Evolutionary conservation across 2,113 vertebrate species (phyloP).

Genomic region (Mustela nigripes): DNA sequence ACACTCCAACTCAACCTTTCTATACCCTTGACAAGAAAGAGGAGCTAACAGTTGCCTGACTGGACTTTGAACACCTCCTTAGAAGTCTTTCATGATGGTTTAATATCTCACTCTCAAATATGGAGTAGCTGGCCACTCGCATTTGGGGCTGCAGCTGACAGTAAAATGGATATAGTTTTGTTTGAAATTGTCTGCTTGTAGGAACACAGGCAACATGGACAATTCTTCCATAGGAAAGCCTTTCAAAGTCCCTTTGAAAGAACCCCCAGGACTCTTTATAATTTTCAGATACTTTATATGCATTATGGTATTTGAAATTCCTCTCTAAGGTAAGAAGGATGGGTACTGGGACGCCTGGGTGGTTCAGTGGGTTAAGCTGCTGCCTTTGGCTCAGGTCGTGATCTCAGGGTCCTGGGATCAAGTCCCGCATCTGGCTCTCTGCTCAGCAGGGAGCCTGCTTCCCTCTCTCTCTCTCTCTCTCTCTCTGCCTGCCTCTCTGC

Average conservation of each 20-base stretch:
- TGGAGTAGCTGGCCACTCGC: background rate
- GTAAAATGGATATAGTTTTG: background rate
- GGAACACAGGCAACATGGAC: background rate
- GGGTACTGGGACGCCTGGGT: no score
- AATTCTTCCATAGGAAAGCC: background rate
- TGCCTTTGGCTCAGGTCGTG: no score
- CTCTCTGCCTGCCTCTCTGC: no score
- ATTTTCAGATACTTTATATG: background rate
- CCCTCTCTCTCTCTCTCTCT: no score
- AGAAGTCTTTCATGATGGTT: background rate
- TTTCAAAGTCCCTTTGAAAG: background rate
- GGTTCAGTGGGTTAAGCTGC: no score
- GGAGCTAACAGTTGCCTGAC: background rate
- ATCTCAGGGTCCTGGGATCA: no score
- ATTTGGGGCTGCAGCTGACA: background rate
- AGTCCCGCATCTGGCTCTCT: no score
- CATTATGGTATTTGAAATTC: background rate
- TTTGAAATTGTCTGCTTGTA: background rate
- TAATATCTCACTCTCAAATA: background rate
- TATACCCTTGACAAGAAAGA: background rate
- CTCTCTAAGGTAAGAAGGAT: background rate
- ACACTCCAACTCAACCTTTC: background rate
- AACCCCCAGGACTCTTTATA: background rate
- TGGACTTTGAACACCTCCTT: background rate
- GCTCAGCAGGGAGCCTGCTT: no score